These are phyloP conservation scores for Alces alces DNA, from an alignment of 2,113 vertebrate genomes.

Conservation along the genomic window DNA sequence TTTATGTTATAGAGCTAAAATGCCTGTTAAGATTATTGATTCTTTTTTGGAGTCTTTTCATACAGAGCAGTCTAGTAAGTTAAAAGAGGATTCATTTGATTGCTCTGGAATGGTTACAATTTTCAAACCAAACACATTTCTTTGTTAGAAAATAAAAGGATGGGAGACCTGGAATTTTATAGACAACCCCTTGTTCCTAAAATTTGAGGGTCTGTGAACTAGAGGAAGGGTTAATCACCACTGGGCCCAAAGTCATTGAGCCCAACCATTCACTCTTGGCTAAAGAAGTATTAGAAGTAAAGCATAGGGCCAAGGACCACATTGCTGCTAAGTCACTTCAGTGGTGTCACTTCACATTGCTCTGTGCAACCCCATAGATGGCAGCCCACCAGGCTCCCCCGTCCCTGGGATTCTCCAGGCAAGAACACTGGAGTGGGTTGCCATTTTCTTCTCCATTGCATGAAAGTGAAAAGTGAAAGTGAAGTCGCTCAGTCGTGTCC, in stretches of 20 bases:
- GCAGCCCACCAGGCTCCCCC: too few species aligned
- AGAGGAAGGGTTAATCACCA: neutral
- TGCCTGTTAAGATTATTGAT: conserved; percentile 9
- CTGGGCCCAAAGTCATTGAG: neutral
- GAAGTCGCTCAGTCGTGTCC: too few species aligned
- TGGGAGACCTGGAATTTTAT: neutral
- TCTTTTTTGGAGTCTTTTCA: neutral
- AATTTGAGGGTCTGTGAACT: neutral
- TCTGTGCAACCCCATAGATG: too few species aligned
- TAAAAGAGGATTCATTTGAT: conserved; percentile 25
- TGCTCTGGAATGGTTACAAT: neutral
- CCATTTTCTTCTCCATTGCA: too few species aligned
- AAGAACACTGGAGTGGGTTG: too few species aligned
- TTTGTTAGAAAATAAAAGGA: neutral
- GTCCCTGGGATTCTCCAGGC: too few species aligned
- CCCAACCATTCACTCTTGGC: neutral
- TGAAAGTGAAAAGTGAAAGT: too few species aligned
- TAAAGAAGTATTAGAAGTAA: neutral
- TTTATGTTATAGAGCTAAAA: conserved; percentile 17
- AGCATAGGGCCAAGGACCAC: neutral
- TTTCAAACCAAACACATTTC: neutral
- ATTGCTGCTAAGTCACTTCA: neutral
- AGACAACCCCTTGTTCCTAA: neutral
- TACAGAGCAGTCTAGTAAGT: neutral
- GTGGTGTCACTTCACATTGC: too few species aligned